Evolutionary conservation across 1,140 invertebrate genomes (phyloP).

Genomic region (Zaprionus davidi): DNA sequence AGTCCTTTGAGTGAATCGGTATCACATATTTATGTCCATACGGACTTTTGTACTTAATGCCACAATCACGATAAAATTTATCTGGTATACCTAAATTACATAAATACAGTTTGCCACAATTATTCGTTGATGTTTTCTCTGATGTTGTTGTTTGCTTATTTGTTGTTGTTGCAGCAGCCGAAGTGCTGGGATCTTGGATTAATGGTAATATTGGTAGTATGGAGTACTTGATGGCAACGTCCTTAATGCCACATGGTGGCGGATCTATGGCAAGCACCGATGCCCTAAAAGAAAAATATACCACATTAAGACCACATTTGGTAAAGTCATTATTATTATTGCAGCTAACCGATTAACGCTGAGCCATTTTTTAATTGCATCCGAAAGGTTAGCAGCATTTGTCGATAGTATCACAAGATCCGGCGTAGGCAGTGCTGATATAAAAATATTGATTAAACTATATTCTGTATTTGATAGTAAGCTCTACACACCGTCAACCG

Average conservation of each 20-base stretch:
- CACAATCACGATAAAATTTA: slow-evolving; percentile 90
- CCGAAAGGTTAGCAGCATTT: slow-evolving; percentile 71
- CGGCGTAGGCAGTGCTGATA: slow-evolving; percentile 72
- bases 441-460: neutral
- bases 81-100: slow-evolving; percentile 94
- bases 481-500: slow-evolving; percentile 65
- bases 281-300: slow-evolving; percentile 85
- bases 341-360: slow-evolving; percentile 85
- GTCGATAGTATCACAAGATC: slow-evolving; percentile 84
- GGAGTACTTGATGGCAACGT: slow-evolving; percentile 90
- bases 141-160: slow-evolving; percentile 10
- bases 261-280: slow-evolving; percentile 93
- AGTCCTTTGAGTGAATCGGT: slow-evolving; percentile 89
- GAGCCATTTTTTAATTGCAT: slow-evolving; percentile 87
- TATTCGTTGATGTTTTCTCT: slow-evolving; percentile 85
- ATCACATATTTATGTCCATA: slow-evolving; percentile 95
- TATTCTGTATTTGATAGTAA: neutral
- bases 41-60: slow-evolving; percentile 93
- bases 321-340: neutral
- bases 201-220: slow-evolving; percentile 91
- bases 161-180: slow-evolving; percentile 32
- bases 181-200: slow-evolving; percentile 84
- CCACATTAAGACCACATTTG: neutral
- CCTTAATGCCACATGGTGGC: slow-evolving; percentile 88
- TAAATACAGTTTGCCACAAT: slow-evolving; percentile 91